Percentiles rank a stretch among this genome's conserved stretches.
These are phyloP conservation scores for Alaudala cheleensis DNA, from an alignment of 2,113 vertebrate genomes.

Conservation along the genomic window DNA sequence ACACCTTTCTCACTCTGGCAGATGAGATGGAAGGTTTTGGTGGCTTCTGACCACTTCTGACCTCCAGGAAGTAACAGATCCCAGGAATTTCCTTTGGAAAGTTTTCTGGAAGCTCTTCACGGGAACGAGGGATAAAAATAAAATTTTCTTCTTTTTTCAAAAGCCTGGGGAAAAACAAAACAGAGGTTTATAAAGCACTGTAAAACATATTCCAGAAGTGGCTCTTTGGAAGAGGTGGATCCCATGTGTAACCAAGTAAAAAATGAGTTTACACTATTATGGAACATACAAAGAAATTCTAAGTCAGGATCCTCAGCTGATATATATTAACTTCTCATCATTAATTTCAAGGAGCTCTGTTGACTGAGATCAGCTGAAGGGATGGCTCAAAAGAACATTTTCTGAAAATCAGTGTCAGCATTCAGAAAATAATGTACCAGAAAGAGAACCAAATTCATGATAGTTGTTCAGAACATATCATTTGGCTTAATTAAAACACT, in stretches of 20 bases:
- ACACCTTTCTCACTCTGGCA: conserved; percentile 91
- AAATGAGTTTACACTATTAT: not conserved
- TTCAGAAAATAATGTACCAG: not conserved
- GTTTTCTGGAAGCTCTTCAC: conserved; percentile 96
- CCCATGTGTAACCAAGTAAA: not conserved
- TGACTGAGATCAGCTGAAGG: not conserved
- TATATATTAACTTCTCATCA: not conserved
- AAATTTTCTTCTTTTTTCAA: conserved; percentile 93
- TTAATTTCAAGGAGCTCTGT: not conserved
- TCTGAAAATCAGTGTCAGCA: not conserved
- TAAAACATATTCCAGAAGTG: not conserved
- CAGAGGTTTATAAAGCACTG: not conserved
- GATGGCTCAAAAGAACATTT: not conserved
- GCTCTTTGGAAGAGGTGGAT: not conserved
- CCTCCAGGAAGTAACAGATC: conserved; percentile 97
- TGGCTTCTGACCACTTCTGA: conserved; percentile 86
- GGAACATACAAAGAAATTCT: not conserved
- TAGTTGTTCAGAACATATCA: not conserved
- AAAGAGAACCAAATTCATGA: not conserved
- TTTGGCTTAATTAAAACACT: not conserved
- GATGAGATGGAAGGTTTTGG: conserved; percentile 84
- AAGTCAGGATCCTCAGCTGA: not conserved
- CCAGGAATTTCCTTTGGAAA: conserved; percentile 98
- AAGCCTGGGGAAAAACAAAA: conserved; percentile 74
- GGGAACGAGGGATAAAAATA: conserved; percentile 92